Percentiles rank a stretch among this genome's conserved stretches.
Evolutionary conservation across 1,140 invertebrate genomes (phyloP).

Genomic region (Meteorus sp.): DNA sequence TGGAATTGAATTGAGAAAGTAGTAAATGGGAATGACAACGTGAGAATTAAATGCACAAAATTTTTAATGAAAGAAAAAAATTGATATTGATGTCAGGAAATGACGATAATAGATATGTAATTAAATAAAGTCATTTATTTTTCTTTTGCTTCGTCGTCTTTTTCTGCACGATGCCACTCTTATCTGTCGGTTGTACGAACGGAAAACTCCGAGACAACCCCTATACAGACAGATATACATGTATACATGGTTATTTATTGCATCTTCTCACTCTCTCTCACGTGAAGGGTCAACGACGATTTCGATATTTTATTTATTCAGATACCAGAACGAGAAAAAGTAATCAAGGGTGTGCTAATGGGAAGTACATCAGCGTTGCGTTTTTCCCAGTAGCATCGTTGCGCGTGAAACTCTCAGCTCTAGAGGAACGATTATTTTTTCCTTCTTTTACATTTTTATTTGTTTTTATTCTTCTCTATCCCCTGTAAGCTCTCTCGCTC

Average conservation of each 20-base stretch:
- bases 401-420: slow-evolving; percentile 37
- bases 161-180: too few species aligned
- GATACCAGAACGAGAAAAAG: slow-evolving; percentile 56
- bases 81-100: neutral
- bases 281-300: slow-evolving; percentile 37
- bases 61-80: too few species aligned
- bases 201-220: slow-evolving; percentile 30
- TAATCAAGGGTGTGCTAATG: slow-evolving; percentile 60
- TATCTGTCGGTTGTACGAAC: slow-evolving; percentile 47
- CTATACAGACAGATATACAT: slow-evolving; percentile 26
- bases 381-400: too few species aligned
- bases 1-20: neutral
- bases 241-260: too few species aligned
- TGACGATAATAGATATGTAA: slow-evolving; percentile 41
- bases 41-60: neutral
- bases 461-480: slow-evolving; percentile 23
- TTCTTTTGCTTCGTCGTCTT: slow-evolving; percentile 45
- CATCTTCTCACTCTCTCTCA: neutral
- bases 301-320: slow-evolving; percentile 61
- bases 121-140: slow-evolving; percentile 53
- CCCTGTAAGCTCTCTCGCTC: slow-evolving; percentile 33
- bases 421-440: slow-evolving; percentile 12
- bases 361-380: slow-evolving; percentile 43
- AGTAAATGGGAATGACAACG: neutral
- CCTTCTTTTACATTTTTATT: slow-evolving; percentile 37